Percentiles rank a stretch among this genome's conserved stretches.
These are phyloP conservation scores for Smithornis capensis DNA, from an alignment of 2,113 vertebrate genomes.

Conservation along the genomic window DNA sequence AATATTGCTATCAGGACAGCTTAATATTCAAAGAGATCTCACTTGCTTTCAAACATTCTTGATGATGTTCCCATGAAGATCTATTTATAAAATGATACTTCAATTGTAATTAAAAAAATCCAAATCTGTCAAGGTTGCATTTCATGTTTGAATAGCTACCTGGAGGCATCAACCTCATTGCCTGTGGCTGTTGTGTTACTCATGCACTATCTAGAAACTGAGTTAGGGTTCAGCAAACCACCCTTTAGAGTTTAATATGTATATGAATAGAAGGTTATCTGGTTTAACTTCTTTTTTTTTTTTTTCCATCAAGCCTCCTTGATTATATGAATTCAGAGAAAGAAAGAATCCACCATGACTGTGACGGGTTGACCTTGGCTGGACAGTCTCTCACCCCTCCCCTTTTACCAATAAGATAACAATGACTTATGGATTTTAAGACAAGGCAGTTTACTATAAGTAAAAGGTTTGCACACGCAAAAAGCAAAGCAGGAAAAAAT, in stretches of 20 bases:
- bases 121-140: background rate
- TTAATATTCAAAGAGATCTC: background rate
- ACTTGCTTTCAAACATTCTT: background rate
- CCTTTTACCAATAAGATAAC: too few relatives aligned
- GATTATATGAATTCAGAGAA: background rate
- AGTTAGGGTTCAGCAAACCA: background rate
- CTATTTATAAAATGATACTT: background rate
- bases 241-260: background rate
- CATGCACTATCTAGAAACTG: background rate
- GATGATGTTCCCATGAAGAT: background rate
- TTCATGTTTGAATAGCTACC: background rate
- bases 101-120: background rate
- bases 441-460: too few relatives aligned
- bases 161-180: background rate
- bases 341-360: background rate
- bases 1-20: background rate
- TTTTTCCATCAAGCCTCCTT: background rate
- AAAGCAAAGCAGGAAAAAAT: too few relatives aligned
- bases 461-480: too few relatives aligned
- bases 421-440: too few relatives aligned
- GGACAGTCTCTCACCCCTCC: too few relatives aligned
- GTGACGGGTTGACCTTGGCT: too few relatives aligned
- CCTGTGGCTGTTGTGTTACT: background rate
- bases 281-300: background rate
- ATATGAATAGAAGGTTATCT: background rate